Evolutionary conservation across 2,797 vertebrate species (phyloP).

Genomic region (Danio aesculapii): DNA sequence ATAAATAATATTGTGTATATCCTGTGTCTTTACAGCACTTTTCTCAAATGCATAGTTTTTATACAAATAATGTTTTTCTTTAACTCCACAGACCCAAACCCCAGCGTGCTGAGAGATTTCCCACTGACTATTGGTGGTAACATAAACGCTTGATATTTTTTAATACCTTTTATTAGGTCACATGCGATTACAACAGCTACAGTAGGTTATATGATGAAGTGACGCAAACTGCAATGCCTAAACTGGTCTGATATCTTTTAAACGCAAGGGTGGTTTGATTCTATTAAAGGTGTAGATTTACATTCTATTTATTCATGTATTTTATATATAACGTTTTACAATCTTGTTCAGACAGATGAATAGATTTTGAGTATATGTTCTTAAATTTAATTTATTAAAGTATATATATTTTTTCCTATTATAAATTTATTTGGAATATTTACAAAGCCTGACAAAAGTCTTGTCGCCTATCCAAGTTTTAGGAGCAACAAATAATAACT

Average conservation of each 20-base stretch:
- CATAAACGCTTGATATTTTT: background rate
- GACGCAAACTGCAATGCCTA: background rate
- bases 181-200: background rate
- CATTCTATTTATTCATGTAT: too few relatives aligned
- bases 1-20: background rate
- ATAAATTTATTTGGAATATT: too few relatives aligned
- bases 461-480: too few relatives aligned
- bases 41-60: background rate
- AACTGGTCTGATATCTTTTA: background rate
- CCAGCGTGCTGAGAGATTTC: slow-evolving; percentile 59
- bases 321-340: background rate
- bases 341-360: background rate
- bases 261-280: background rate
- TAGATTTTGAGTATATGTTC: background rate
- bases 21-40: too few relatives aligned
- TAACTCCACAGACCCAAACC: slow-evolving; percentile 53
- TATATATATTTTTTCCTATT: too few relatives aligned
- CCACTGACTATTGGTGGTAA: slow-evolving; percentile 60
- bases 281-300: background rate
- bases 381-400: too few relatives aligned
- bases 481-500: too few relatives aligned
- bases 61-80: slow-evolving; percentile 15
- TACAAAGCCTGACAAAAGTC: too few relatives aligned
- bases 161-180: background rate
- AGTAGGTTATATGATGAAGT: slow-evolving; percentile 6